Base-by-base conservation (phyloP, 64 coral and sea anemone genomes). In the Dendrophyllia cribrosa region DNA sequence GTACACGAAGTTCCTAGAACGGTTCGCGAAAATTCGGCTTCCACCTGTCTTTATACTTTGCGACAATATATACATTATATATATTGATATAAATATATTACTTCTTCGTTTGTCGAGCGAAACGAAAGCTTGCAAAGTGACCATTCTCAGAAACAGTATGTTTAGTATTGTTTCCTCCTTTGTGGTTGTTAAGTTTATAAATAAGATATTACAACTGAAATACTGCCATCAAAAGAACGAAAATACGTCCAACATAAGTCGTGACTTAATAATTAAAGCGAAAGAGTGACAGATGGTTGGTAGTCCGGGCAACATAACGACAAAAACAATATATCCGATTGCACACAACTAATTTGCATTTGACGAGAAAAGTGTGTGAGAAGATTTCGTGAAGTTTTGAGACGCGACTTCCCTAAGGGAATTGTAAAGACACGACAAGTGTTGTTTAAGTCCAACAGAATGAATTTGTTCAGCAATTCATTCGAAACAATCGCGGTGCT, bases 311-410 rank as follows among this genome's bases (percentile, higher is more conserved):
- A 64, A 83, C 80, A 44, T 19, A 59, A 50, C 43, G 80, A 62
- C 80, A 83, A 83, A 76, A 83, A 83, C 80, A 83, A 82, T 43
- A 47, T 80, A 80, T 83, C 80, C 61, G 80, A 83, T 83, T 83
- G 80, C 80, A 66, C 62, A 21, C 0, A 49, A 5, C 22, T 63
- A 46, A 82, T 82, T 79, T 79, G 51, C 52, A 58, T 59, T 59
- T 79, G 26, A 43, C 17, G 60, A 22, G 11, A 6, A 12, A 83
- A 43, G 43, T 19, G 44, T 49, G 72, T 16, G 62, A 66, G 9
- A 24, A 24, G 60, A 20, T 81, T 46, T 14, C 70, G 66, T 72
- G 14, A 64, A 20, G 24, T 26, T 43, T 3, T 13, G 14, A 44
- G 8, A 75, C 16, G 17, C 48, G 19, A 8, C 47, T 16, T 20